A percentile compares a stretch with the other conserved stretches of the same genome.
Evolutionary conservation across 1,140 invertebrate species (phyloP).

Genomic region (Heliconius himera): DNA sequence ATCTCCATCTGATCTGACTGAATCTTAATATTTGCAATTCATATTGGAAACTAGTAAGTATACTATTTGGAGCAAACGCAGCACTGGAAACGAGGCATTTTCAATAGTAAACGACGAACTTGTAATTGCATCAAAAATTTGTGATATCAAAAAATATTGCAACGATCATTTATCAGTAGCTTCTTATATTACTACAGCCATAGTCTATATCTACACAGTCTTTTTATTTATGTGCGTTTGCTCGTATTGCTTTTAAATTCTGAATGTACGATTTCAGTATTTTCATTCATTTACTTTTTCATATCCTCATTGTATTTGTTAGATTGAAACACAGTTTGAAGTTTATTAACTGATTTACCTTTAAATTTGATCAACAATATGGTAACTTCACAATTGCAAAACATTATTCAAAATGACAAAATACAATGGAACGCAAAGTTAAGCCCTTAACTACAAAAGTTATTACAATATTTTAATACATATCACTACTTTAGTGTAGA

Average conservation of each 20-base stretch:
- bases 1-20: slow-evolving; percentile 22
- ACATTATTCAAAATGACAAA: slow-evolving; percentile 53
- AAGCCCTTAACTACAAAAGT: slow-evolving; percentile 67
- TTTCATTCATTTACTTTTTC: slow-evolving; percentile 51
- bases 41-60: background rate
- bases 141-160: slow-evolving; percentile 5
- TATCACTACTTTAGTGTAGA: slow-evolving; percentile 76
- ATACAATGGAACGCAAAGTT: slow-evolving; percentile 64
- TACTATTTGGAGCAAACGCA: slow-evolving; percentile 23
- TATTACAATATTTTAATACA: slow-evolving; percentile 74
- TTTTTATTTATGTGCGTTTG: slow-evolving; percentile 32
- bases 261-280: background rate
- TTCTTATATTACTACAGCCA: background rate
- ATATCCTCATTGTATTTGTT: slow-evolving; percentile 57
- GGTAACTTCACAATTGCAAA: slow-evolving; percentile 26
- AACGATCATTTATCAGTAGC: background rate
- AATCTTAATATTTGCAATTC: slow-evolving; percentile 5
- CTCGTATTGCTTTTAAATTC: slow-evolving; percentile 21
- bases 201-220: slow-evolving; percentile 30
- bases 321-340: slow-evolving; percentile 37
- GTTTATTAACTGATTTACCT: background rate
- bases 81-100: background rate
- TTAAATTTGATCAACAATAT: slow-evolving; percentile 22
- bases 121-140: background rate
- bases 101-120: background rate